A percentile compares a stretch with the other conserved stretches of the same genome.
These are phyloP conservation scores for Drosophila prosaltans DNA, from an alignment of 1,140 invertebrate species.

Conservation along the genomic window DNA sequence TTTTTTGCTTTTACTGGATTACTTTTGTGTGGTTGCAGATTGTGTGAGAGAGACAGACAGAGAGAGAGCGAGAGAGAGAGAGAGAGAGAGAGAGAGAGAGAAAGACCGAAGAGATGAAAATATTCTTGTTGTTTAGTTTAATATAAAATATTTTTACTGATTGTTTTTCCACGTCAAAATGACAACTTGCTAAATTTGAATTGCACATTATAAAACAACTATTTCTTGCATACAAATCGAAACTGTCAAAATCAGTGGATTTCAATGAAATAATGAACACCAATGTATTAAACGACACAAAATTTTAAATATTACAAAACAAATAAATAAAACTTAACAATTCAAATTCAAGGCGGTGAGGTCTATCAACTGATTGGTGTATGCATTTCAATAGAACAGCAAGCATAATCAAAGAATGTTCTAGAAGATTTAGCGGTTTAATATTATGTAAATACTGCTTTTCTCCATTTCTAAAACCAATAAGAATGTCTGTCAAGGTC, in stretches of 20 bases:
- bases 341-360: too few species aligned
- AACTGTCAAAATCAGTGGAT: conserved; percentile 29
- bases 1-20: conserved; percentile 60
- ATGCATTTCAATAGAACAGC: too few species aligned
- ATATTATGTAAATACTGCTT: too few species aligned
- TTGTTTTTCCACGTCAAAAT: conserved; percentile 3
- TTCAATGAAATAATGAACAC: conserved; percentile 8
- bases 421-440: too few species aligned
- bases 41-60: background rate
- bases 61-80: background rate
- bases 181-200: conserved; percentile 12
- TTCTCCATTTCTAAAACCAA: too few species aligned
- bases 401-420: too few species aligned
- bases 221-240: conserved; percentile 25
- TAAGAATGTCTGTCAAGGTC: too few species aligned
- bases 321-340: background rate
- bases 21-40: conserved; percentile 72
- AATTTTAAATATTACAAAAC: background rate
- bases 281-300: background rate
- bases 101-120: background rate
- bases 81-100: background rate
- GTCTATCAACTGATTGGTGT: too few species aligned
- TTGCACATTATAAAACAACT: background rate
- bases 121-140: background rate
- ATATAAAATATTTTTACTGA: background rate